phyloP scores from a whole-genome alignment of 1,140 invertebrate genomes.

The Pseudoatta argentina region DNA sequence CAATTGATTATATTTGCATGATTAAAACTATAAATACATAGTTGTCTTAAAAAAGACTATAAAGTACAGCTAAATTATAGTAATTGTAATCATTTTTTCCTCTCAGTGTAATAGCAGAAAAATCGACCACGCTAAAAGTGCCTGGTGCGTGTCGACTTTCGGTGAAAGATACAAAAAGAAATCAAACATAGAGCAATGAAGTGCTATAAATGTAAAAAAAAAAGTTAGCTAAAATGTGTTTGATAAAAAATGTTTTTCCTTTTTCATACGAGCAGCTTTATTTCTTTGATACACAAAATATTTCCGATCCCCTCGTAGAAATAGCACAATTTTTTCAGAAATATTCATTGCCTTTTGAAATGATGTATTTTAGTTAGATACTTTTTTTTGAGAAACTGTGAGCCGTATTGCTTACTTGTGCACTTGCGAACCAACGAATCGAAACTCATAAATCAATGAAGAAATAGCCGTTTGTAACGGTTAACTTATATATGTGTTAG shows the following conservation, averaged over 20 bases:
- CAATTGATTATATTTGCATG: too few relatives aligned
- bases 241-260: constrained; percentile 65
- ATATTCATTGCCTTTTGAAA: constrained; percentile 69
- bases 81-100: too few relatives aligned
- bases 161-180: background rate
- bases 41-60: too few relatives aligned
- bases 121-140: background rate
- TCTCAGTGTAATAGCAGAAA: constrained; percentile 4
- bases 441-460: constrained; percentile 41
- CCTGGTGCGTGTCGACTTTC: constrained; percentile 17
- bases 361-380: constrained; percentile 22
- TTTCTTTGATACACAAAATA: constrained; percentile 66
- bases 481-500: constrained; percentile 77
- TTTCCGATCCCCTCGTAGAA: constrained; percentile 55
- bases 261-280: constrained; percentile 68
- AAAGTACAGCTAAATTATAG: too few relatives aligned
- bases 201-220: constrained; percentile 37
- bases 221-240: constrained; percentile 62
- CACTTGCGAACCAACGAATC: constrained; percentile 33
- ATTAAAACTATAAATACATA: too few relatives aligned
- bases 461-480: constrained; percentile 63
- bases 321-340: constrained; percentile 32
- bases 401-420: constrained; percentile 51
- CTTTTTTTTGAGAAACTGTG: constrained; percentile 36
- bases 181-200: constrained; percentile 44